Conservation (phyloP, 53 echinoderm and acorn worm species). For the Holothuria scabra region DNA sequence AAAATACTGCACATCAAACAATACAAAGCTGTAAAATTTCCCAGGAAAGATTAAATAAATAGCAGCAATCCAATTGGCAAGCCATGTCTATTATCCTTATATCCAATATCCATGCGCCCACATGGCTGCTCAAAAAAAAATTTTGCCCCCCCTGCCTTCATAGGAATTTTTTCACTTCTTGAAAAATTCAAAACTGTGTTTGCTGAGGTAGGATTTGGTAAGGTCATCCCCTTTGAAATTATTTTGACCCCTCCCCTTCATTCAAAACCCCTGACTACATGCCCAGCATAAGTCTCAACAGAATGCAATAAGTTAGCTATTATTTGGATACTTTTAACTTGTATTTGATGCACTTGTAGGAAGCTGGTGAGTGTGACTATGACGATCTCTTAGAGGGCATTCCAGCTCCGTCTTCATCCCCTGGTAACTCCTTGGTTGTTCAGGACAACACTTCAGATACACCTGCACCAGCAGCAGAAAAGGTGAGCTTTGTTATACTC, state of each 20-base stretch:
- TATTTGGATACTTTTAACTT: not conserved
- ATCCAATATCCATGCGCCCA: too few species aligned
- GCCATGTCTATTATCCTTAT: not conserved
- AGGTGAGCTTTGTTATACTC: not conserved
- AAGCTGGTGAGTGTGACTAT: constrained; percentile 64
- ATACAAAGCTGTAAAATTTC: not conserved
- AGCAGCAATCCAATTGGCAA: not conserved
- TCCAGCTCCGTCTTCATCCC: not conserved
- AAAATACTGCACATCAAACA: not conserved
- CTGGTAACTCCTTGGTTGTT: not conserved
- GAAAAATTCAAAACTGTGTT: too few species aligned
- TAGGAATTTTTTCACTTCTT: too few species aligned
- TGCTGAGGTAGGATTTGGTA: too few species aligned
- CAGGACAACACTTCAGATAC: not conserved
- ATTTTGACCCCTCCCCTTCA: too few species aligned
- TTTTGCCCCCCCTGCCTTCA: too few species aligned
- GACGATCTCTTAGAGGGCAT: constrained; percentile 48
- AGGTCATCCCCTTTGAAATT: too few species aligned
- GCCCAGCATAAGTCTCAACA: too few species aligned
- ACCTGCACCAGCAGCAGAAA: too few species aligned
- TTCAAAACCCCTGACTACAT: too few species aligned
- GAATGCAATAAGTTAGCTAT: too few species aligned
- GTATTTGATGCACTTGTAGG: constrained; percentile 11
- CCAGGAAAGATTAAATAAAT: not conserved
- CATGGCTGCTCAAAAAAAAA: too few species aligned